phyloP scores from a whole-genome alignment of 2,888 invertebrate genomes.

The Gibbula magus region DNA sequence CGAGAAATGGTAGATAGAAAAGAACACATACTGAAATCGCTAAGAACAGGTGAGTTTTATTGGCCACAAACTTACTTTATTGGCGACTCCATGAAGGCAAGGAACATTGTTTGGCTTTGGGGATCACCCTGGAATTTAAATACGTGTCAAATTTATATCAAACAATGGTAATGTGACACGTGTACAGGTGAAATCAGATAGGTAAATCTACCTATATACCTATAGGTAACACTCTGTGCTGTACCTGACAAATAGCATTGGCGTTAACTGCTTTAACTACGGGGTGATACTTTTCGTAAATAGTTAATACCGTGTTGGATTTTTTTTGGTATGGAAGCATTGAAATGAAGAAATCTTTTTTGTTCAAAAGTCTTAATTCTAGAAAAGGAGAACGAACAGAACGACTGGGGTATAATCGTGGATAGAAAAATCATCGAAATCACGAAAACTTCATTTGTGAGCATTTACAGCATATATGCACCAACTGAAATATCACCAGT shows the following conservation, averaged over 20 bases:
- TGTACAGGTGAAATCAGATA: not conserved
- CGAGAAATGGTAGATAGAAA: slow-evolving; percentile 13
- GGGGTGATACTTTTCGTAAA: too few species aligned
- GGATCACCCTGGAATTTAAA: not conserved
- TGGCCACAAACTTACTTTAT: slow-evolving; percentile 13
- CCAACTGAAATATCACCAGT: too few species aligned
- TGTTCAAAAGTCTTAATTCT: too few species aligned
- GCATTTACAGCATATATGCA: too few species aligned
- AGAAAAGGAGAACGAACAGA: too few species aligned
- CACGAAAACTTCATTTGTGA: too few species aligned
- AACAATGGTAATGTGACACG: slow-evolving; percentile 17
- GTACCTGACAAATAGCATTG: not conserved
- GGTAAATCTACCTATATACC: not conserved
- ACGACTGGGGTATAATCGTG: too few species aligned
- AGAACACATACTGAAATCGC: not conserved
- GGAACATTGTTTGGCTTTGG: slow-evolving; percentile 10
- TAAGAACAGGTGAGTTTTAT: not conserved
- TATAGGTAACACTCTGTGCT: not conserved
- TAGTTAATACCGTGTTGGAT: too few species aligned
- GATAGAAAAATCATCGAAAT: too few species aligned
- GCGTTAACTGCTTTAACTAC: too few species aligned
- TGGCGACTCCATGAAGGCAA: slow-evolving; percentile 8
- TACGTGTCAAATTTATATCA: slow-evolving; percentile 9
- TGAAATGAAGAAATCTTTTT: too few species aligned
- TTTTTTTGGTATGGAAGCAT: too few species aligned